Evolutionary conservation across 2,113 vertebrate genomes (phyloP).

Genomic region (Tretioscincus oriximinensis): DNA sequence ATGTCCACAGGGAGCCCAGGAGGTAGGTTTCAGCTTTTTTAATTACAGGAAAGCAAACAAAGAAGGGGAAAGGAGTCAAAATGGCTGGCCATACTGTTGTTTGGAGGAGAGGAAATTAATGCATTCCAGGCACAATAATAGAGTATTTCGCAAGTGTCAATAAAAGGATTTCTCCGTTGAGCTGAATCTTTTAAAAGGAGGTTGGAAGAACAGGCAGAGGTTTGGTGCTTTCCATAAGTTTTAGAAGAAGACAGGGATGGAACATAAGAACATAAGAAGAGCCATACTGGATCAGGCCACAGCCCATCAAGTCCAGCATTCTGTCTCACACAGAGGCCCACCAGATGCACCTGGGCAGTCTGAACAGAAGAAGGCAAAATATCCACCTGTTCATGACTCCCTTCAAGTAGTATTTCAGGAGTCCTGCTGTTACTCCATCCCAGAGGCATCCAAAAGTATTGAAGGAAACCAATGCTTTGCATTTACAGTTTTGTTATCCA

Average conservation of each 20-base stretch:
- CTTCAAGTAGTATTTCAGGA: too few species aligned
- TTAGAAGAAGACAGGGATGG: neutral
- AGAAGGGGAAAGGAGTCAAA: constrained; percentile 54
- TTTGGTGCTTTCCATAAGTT: neutral
- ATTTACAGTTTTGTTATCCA: neutral
- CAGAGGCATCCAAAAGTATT: too few species aligned
- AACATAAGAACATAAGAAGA: too few species aligned
- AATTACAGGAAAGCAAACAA: constrained; percentile 62
- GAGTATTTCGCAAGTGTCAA: too few species aligned
- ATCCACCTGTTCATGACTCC: too few species aligned
- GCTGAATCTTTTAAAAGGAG: neutral
- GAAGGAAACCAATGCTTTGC: neutral
- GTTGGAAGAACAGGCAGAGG: neutral
- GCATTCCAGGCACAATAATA: neutral
- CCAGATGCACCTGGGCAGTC: too few species aligned
- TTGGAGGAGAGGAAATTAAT: constrained; percentile 41
- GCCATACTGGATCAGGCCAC: too few species aligned
- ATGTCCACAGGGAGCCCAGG: constrained; percentile 23
- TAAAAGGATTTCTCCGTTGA: neutral
- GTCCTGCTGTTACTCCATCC: too few species aligned
- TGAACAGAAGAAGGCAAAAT: too few species aligned
- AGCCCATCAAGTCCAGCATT: too few species aligned
- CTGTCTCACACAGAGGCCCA: too few species aligned
- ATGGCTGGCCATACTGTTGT: constrained; percentile 30
- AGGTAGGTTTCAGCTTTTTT: constrained; percentile 51